These are phyloP conservation scores for Trichacis sp. DNA, from an alignment of 2,888 invertebrate species.

Conservation along the genomic window DNA sequence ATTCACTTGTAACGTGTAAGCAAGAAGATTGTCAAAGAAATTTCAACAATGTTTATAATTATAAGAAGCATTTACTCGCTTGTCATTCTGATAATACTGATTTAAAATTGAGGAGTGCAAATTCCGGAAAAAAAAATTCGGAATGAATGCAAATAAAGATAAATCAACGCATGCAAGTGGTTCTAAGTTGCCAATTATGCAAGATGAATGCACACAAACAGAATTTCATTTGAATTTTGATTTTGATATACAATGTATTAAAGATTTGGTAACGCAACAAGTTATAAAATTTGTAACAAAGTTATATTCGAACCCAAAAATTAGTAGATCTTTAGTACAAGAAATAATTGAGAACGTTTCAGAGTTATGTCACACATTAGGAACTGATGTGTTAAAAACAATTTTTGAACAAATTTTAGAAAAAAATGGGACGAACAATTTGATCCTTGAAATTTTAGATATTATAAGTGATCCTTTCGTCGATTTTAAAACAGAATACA, in stretches of 20 bases:
- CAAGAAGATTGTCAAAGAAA: constrained; percentile 13
- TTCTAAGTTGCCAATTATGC: too few relatives aligned
- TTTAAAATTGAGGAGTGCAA: too few relatives aligned
- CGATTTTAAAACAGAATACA: constrained; percentile 18
- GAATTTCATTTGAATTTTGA: not conserved
- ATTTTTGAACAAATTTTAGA: constrained; percentile 11
- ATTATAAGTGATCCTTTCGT: constrained; percentile 14
- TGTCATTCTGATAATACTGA: too few relatives aligned
- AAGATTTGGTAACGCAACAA: not conserved
- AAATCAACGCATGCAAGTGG: too few relatives aligned
- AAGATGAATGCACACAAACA: too few relatives aligned
- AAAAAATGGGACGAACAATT: not conserved
- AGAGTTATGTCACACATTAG: constrained; percentile 11
- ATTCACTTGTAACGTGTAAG: constrained; percentile 9
- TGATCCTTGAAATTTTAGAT: constrained; percentile 8
- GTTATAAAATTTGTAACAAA: constrained; percentile 7
- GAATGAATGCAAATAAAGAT: too few relatives aligned
- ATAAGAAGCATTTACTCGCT: constrained; percentile 11
- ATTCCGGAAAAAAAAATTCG: too few relatives aligned
- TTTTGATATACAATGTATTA: not conserved
- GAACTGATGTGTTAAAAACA: constrained; percentile 15
- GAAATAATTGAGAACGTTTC: constrained; percentile 16
- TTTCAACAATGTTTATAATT: constrained; percentile 8
- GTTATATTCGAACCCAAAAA: constrained; percentile 20
- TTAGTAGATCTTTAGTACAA: constrained; percentile 15